Base-by-base conservation (phyloP, 2,888 invertebrate species). In the Caenorhabditis sp. region DNA sequence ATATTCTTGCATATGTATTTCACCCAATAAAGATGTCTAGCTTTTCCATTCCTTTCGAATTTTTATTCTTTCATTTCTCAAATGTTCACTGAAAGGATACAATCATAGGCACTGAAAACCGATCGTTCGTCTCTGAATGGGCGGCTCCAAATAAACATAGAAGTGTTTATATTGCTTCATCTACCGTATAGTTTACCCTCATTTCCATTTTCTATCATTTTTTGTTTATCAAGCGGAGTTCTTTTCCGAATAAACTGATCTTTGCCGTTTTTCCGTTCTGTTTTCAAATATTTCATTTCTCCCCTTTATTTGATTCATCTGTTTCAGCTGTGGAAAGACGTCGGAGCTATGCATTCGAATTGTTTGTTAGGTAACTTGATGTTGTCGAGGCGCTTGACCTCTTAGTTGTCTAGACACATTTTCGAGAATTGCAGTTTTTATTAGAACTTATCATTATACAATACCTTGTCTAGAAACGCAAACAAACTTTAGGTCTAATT, bases 11-110 rank as follows among this genome's bases (percentile, higher is more conserved):
- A 56, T 47, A 32, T n/a, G 20, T 26, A 62, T 32, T 68, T 51
- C 44, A 61, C 26, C 40, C 61, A 76, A 76, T 76, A 68, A 76
- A 76, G 22, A 28, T 53, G 26, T 67, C 35, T 74, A 65, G 65
- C 32, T 50, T 44, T 47, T 13, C 47, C 18, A 3, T 18, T 32
- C 22, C 28, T 26, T 6, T 35, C 20, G 32, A 32, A 32, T 9
- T 62, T 55, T 53, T 37, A 13, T 6, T 60, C 55, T 11, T 44
- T 22, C 18, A n/a, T n/a, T 1, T 3, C n/a, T 35, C 32, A 22
- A 26, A 24, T 13, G 13, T 20, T 68, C 15, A 28, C 18, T 13
- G 18, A 26, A 22, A 18, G 15, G 15, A 35, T 13, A 24, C 24
- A 20, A 50, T 60, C 51, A 40, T 55, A 40, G 64, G 37, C 40